Percentiles rank a stretch among this genome's conserved stretches.
Conservation (phyloP, 1,140 invertebrate genomes). For the Propsilocerus akamusi region DNA sequence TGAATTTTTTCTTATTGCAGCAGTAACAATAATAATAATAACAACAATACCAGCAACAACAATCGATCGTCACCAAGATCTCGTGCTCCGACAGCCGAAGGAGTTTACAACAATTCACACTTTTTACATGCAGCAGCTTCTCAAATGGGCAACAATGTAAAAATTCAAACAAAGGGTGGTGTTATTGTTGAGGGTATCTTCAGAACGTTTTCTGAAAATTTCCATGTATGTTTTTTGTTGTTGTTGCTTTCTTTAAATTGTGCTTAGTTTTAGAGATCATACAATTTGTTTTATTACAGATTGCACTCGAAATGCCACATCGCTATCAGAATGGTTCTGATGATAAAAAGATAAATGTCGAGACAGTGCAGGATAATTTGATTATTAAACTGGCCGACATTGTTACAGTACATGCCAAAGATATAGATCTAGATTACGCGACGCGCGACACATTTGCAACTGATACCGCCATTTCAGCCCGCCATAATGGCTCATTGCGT, state of each 20-base stretch:
- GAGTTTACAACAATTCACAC: conserved; percentile 68
- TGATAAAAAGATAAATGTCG: conserved; percentile 32
- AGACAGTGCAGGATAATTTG: conserved; percentile 58
- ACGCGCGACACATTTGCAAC: conserved; percentile 70
- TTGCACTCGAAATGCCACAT: conserved; percentile 68
- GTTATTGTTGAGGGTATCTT: conserved; percentile 72
- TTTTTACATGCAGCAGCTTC: conserved; percentile 72
- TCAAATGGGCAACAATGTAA: conserved; percentile 62
- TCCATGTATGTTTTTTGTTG: conserved; percentile 31
- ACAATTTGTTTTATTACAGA: conserved; percentile 19
- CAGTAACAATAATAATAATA: neutral
- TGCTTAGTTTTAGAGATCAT: neutral
- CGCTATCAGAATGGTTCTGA: conserved; percentile 42
- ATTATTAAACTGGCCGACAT: conserved; percentile 73
- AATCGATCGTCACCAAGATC: neutral
- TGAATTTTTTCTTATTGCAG: no score
- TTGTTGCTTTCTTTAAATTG: neutral
- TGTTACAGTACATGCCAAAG: conserved; percentile 53
- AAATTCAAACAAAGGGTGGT: conserved; percentile 64
- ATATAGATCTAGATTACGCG: conserved; percentile 76
- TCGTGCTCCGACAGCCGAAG: conserved; percentile 45
- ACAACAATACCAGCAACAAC: neutral
- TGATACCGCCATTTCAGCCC: conserved; percentile 49
- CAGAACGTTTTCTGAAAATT: conserved; percentile 64
- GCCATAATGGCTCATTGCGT: conserved; percentile 37